Evolutionary conservation across 2,888 invertebrate genomes (phyloP).

Genomic region (Falcaria lacertinaria): DNA sequence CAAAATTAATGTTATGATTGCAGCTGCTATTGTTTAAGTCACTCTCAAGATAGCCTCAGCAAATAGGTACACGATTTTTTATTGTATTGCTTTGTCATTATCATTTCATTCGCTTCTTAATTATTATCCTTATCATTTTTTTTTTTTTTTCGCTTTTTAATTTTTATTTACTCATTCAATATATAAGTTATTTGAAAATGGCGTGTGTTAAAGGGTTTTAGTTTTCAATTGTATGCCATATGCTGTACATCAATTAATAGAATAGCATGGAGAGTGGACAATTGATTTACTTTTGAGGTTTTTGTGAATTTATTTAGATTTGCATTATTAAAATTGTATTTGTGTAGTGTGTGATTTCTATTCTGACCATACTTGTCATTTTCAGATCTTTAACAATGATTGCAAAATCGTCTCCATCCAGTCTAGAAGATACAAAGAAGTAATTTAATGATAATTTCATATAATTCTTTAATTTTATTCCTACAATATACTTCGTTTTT

Average conservation of each 20-base stretch:
- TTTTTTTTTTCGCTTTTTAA: slow-evolving; percentile 23
- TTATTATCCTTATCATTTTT: slow-evolving; percentile 12
- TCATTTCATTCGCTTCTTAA: slow-evolving; percentile 40
- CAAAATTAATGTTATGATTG: slow-evolving; percentile 53
- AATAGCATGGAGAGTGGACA: slow-evolving; percentile 17
- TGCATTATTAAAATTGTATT: slow-evolving; percentile 2
- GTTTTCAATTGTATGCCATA: no score
- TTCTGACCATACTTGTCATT: slow-evolving; percentile 20
- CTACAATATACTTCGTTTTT: slow-evolving; percentile 9
- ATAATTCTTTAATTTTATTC: slow-evolving; percentile 18
- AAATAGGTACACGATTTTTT: slow-evolving; percentile 73
- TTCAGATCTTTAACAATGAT: slow-evolving; percentile 71
- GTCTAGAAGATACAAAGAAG: slow-evolving; percentile 60
- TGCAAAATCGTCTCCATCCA: slow-evolving; percentile 63
- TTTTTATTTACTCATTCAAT: slow-evolving; percentile 13
- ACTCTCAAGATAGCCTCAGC: slow-evolving; percentile 70
- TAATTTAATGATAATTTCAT: slow-evolving; percentile 27
- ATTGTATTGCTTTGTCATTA: slow-evolving; percentile 57
- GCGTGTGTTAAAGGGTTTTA: slow-evolving; percentile 9
- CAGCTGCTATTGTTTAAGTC: slow-evolving; percentile 80
- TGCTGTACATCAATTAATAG: no score
- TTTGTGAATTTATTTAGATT: background rate
- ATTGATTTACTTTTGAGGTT: slow-evolving; percentile 2
- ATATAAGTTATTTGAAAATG: slow-evolving; percentile 4
- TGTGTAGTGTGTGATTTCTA: background rate